Evolutionary conservation across 2,888 invertebrate species (phyloP), one percentile per base, ranked within the genome.

Genomic region (Melieria picta): DNA sequence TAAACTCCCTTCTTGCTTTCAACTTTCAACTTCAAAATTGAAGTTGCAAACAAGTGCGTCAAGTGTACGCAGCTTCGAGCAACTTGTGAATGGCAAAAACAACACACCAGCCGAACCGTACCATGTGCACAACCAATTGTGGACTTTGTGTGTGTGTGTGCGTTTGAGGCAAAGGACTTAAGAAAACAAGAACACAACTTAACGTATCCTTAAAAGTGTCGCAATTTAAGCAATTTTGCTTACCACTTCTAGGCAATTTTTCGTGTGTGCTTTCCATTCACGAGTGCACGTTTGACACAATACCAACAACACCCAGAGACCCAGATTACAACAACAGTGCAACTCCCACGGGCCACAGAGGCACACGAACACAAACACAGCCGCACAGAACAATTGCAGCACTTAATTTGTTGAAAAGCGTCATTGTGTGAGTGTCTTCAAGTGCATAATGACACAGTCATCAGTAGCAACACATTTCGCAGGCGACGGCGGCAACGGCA

Each of bases 401-500:
- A 70, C 73, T 73, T 73, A 70, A 73, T 73, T 73, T 73, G 69
- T 62, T 74, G 74, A 74, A 74, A 71, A 64, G 72, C 69, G 46
- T 71, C 71, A 69, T 72, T 72, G 74, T 74, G 56, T 48, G 62
- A 58, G 71, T 69, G 66, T 47, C 65, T 74, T 72, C 69, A 72
- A 74, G 74, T 74, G 74, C 72, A 72, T 69, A 74, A 74, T 74
- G 72, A 66, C 72, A 72, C 68, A 74, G 71, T 74, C 66, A 72
- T 71, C 65, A 68, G 30, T 65, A 70, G 48, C 55, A 63, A 65
- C 66, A 69, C 58, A 13, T 56, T 69, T 63, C 30, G 30, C 30
- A 30, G 30, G 30, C 30, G 47, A 62, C 50, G 52, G 30, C 56
- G 57, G 48, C 65, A 73, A n/a, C 52, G 50, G 63, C 16, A 64